Conservation (phyloP, 2,113 vertebrate species). For the Acanthochromis polyacanthus region DNA sequence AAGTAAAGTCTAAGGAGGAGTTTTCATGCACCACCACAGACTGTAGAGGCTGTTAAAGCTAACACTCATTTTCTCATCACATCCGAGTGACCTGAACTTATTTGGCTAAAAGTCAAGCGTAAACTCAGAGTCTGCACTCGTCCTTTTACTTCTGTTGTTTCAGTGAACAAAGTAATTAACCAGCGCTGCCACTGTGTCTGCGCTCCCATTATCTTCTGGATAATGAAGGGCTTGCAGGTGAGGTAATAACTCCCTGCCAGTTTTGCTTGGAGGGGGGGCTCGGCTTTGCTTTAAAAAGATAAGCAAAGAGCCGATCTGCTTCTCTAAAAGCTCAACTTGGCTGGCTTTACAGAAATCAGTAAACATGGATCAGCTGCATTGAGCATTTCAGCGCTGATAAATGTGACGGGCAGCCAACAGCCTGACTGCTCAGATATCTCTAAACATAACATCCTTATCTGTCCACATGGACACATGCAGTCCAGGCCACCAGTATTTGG, state of each 20-base stretch:
- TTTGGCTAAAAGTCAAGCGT: neutral
- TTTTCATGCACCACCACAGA: too few species aligned
- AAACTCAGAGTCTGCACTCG: neutral
- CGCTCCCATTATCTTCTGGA: constrained; percentile 14
- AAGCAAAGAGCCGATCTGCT: constrained; percentile 15
- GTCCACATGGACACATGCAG: too few species aligned
- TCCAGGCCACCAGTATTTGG: too few species aligned
- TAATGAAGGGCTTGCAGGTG: constrained; percentile 10
- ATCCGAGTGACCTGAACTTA: neutral
- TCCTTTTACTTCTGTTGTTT: constrained; percentile 6
- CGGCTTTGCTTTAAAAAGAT: constrained; percentile 19
- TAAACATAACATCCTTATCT: neutral
- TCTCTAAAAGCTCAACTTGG: constrained; percentile 8
- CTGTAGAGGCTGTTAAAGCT: too few species aligned
- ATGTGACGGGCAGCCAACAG: neutral
- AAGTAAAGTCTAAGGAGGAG: too few species aligned
- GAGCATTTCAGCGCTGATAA: neutral
- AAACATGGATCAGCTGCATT: constrained; percentile 14
- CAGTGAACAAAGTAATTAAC: neutral
- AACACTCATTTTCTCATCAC: neutral
- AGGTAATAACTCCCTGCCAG: neutral
- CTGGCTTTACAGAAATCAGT: constrained; percentile 18
- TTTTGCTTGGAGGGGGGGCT: neutral
- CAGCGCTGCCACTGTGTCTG: neutral
- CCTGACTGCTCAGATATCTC: neutral